Percentiles rank a stretch among this genome's conserved stretches.
Conservation (phyloP, 2,113 vertebrate genomes). For the Solea solea region DNA sequence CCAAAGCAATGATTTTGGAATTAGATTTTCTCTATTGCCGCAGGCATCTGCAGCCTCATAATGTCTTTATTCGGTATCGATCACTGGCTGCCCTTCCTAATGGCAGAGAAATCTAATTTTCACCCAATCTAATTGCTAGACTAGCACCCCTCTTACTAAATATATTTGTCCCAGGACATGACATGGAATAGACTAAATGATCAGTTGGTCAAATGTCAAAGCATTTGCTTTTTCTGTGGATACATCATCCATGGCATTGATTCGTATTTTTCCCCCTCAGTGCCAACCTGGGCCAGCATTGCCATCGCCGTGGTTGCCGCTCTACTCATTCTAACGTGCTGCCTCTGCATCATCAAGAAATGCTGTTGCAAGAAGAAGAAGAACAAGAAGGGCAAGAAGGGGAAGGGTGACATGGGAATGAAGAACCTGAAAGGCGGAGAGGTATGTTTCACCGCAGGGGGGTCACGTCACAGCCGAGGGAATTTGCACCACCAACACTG, state of each 20-base stretch:
- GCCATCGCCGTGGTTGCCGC: conserved; percentile 93
- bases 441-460: conserved; percentile 69
- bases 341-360: conserved; percentile 99
- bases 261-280: conserved; percentile 75
- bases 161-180: conserved; percentile 61
- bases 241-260: conserved; percentile 23
- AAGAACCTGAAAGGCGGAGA: conserved; percentile 93
- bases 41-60: conserved; percentile 59
- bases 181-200: conserved; percentile 55
- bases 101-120: conserved; percentile 68
- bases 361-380: conserved; percentile 99
- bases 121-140: conserved; percentile 65
- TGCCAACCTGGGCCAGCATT: conserved; percentile 94
- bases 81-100: conserved; percentile 66
- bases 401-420: conserved; percentile 97
- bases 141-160: conserved; percentile 63
- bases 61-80: conserved; percentile 77
- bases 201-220: conserved; percentile 65
- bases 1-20: conserved; percentile 40
- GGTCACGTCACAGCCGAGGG: conserved; percentile 15
- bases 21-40: conserved; percentile 49
- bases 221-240: conserved; percentile 41
- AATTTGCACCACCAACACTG: background rate
- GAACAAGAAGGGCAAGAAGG: conserved; percentile 97
- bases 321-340: conserved; percentile 93